Base-by-base conservation (phyloP, 2,888 invertebrate species). In the Perithous albicinctus region DNA sequence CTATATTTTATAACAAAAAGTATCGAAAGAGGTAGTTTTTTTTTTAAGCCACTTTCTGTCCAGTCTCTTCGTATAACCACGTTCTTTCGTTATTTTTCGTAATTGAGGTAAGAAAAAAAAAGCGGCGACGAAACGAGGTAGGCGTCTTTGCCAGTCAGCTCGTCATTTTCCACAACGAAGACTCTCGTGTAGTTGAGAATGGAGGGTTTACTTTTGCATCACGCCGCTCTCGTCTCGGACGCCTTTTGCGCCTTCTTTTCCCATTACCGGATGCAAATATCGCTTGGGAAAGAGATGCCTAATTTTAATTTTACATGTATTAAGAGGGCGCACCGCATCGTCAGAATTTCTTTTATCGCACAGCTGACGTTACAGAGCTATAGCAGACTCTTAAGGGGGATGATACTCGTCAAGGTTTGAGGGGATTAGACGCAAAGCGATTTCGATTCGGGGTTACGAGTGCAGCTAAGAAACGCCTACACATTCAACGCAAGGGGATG, bases 211-310 rank as follows among this genome's bases (percentile, higher is more conserved):
- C 69, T 38, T 69, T 69, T 61, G 43, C 18, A n/a, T n/a, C 48
- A 23, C 59, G 69, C 51, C 69, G 69, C 61, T 46, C 32, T 38
- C 56, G 51, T 67, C 72, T 66, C 43, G 64, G 80, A 82, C 76
- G 79, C 75, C 80, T 84, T 84, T 81, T 84, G 78, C 85, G 83
- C 85, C 84, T 89, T 89, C 88, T 93, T 94, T 94, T 94, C 93
- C 94, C 92, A 94, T 94, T 94, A 94, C 93, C 92, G 90, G 91
- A 94, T 94, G 94, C 94, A 94, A 94, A 94, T 82, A 79, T 94
- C 93, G 93, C n/a, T 94, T 94, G 12, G 59, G 70, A 76, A 72
- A 67, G 72, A 69, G 61, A 69, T 76, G 79, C 61, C 76, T 79
- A 76, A 82, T 79, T 82, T 94, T 94, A 94, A 94, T 94, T 94